Percentiles rank a stretch among this genome's conserved stretches.
phyloP scores from a whole-genome alignment of 1,140 invertebrate species.

The Plutomurus gul region DNA sequence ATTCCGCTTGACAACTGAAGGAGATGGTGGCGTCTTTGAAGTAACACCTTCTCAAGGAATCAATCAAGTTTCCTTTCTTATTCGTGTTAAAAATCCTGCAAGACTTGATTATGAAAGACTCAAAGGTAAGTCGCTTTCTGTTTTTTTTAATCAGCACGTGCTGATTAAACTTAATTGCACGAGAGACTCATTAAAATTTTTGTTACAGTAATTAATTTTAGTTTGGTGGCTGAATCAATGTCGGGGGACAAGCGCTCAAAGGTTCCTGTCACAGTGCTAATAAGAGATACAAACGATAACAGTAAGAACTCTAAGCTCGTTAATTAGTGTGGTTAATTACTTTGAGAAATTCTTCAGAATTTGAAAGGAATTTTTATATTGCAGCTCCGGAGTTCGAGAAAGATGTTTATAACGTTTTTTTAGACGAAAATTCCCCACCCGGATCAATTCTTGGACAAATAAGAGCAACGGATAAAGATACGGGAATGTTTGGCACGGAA shows the following conservation, averaged over 20 bases:
- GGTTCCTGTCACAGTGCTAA: slow-evolving; percentile 80
- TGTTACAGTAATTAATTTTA: slow-evolving; percentile 77
- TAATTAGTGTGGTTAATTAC: neutral
- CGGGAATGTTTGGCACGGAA: slow-evolving; percentile 79
- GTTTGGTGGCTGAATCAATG: slow-evolving; percentile 79
- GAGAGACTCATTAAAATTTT: neutral
- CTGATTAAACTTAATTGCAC: neutral
- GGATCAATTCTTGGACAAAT: slow-evolving; percentile 82
- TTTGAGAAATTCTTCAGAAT: neutral
- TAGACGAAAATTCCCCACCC: slow-evolving; percentile 76
- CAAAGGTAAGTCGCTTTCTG: slow-evolving; percentile 58
- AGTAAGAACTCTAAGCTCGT: neutral
- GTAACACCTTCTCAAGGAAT: slow-evolving; percentile 84
- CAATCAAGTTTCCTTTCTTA: slow-evolving; percentile 89
- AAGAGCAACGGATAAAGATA: slow-evolving; percentile 81
- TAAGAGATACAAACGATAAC: slow-evolving; percentile 94
- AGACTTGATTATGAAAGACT: slow-evolving; percentile 83
- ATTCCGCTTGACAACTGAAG: slow-evolving; percentile 6
- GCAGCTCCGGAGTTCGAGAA: slow-evolving; percentile 44
- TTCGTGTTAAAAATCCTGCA: slow-evolving; percentile 82
- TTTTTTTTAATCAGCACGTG: neutral
- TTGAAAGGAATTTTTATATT: neutral
- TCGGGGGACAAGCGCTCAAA: slow-evolving; percentile 71
- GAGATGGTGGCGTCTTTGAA: slow-evolving; percentile 86
- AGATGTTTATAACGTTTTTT: slow-evolving; percentile 54